Evolutionary conservation across 2,113 vertebrate species (phyloP), one percentile per base, ranked within the genome.

Genomic region (Callocephalon fimbriatum): DNA sequence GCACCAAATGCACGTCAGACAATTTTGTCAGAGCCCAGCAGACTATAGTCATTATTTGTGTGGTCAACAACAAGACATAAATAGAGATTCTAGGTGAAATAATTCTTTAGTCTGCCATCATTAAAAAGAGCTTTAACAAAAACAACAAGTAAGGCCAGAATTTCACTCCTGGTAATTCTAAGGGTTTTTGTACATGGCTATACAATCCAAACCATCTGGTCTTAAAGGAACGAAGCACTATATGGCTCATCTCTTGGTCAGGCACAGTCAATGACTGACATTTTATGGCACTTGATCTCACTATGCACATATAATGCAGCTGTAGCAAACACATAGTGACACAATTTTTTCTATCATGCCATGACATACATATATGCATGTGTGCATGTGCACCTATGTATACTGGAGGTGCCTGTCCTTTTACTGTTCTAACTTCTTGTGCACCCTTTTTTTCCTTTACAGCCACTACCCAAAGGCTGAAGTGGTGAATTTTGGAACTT

Each of bases 401-500:
- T 66, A 7, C 11, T n/a, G 17, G 63, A 58, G 8, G 3, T 61
- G 12, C 15, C 21, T 76, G 47, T 58, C 16, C n/a, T 71, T 88
- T 53, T 51, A 32, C 10, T 63, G 7, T 74, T 74, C 65, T 86
- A 32, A 92, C 21, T 22, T n/a, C 45, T 65, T 53, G 6, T 71
- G 31, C 40, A 38, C 21, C 42, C 32, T 71, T 90, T 86, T 66
- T 83, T 44, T 16, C 3, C 92, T 89, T 96, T 91, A 51, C 97
- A 99, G 99, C 74, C 99, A 99, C 63, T 99, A 99, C 50, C 99
- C 99, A 5, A 98, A 98, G 7, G 99, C 99, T 5, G 99, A 99
- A 61, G 99, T 99, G 86, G 99, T 99, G 77, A 99, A 99, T 98
- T 99, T 99, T 16, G 99, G 99, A 63, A 99, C 99, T 4, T 99